Evolutionary conservation across 2,888 invertebrate genomes (phyloP).

Genomic region (Buathra laborator): DNA sequence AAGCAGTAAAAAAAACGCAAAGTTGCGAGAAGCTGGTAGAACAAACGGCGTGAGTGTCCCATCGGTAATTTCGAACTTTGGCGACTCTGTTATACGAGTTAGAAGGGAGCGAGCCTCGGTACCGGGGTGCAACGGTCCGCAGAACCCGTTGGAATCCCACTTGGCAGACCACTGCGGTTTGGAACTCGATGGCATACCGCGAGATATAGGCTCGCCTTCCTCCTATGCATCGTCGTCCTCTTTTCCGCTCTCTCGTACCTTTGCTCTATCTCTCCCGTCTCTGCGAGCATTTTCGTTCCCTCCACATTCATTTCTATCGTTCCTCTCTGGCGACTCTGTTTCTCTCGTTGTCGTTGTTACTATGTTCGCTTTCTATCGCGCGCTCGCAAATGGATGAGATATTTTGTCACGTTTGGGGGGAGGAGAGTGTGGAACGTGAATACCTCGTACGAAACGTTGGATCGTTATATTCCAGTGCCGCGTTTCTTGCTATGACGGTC

Average conservation of each 20-base stretch:
- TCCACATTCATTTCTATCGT: constrained; percentile 40
- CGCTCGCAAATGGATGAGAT: constrained; percentile 27
- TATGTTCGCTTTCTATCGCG: not conserved
- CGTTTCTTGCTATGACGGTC: constrained; percentile 24
- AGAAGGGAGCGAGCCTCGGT: constrained; percentile 39
- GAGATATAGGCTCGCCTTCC: constrained; percentile 12
- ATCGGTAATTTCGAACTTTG: constrained; percentile 77
- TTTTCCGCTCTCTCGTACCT: not conserved
- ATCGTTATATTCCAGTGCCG: constrained; percentile 22
- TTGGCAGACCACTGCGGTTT: constrained; percentile 78
- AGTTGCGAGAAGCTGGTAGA: constrained; percentile 42
- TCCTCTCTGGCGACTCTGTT: not conserved
- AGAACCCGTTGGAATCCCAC: constrained; percentile 74
- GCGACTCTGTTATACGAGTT: constrained; percentile 75
- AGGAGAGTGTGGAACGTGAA: constrained; percentile 11
- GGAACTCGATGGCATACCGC: constrained; percentile 73
- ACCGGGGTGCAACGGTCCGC: constrained; percentile 45
- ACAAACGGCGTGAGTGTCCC: constrained; percentile 69
- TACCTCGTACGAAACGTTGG: not conserved
- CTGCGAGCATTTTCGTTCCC: constrained; percentile 15
- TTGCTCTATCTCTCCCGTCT: constrained; percentile 1
- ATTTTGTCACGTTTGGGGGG: constrained; percentile 27
- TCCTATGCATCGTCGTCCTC: constrained; percentile 25
- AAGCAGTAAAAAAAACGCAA: constrained; percentile 31
- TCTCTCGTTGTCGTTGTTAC: constrained; percentile 25